Evolutionary conservation across 2,113 vertebrate species (phyloP).

Genomic region (Anthoscopus minutus): DNA sequence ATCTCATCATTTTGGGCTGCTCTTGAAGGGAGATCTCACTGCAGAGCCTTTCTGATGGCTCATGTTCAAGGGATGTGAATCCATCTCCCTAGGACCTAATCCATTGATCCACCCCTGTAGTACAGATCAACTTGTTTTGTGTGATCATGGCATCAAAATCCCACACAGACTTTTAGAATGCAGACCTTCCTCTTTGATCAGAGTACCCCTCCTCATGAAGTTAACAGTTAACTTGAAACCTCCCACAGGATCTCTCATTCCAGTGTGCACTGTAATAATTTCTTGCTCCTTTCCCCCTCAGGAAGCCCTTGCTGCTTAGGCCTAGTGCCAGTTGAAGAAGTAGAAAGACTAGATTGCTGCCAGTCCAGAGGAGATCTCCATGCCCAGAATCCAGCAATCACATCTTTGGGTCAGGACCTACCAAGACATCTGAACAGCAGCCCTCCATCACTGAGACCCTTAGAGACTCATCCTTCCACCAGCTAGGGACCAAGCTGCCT

Average conservation of each 20-base stretch:
- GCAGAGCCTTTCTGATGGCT: background rate
- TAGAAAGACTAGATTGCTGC: conserved; percentile 60
- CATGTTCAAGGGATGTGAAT: background rate
- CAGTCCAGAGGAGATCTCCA: conserved; percentile 60
- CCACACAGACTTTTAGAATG: background rate
- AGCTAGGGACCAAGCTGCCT: conserved; percentile 59
- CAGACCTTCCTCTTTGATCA: background rate
- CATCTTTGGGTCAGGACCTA: conserved; percentile 42
- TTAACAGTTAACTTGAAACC: background rate
- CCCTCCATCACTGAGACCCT: conserved; percentile 53
- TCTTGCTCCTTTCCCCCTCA: conserved; percentile 33
- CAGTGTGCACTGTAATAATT: background rate
- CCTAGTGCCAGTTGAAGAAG: conserved; percentile 77
- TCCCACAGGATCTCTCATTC: background rate
- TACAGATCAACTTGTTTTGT: background rate
- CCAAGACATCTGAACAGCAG: conserved; percentile 58
- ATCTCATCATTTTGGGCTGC: background rate
- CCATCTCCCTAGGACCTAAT: background rate
- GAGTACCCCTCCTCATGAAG: background rate
- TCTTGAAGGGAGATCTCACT: background rate
- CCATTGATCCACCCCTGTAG: background rate
- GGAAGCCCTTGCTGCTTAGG: conserved; percentile 72
- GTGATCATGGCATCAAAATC: background rate
- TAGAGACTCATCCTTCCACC: conserved; percentile 66
- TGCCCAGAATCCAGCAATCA: conserved; percentile 29